These are phyloP conservation scores for Simalia tracyae DNA, from an alignment of 2,797 vertebrate genomes.

Conservation along the genomic window DNA sequence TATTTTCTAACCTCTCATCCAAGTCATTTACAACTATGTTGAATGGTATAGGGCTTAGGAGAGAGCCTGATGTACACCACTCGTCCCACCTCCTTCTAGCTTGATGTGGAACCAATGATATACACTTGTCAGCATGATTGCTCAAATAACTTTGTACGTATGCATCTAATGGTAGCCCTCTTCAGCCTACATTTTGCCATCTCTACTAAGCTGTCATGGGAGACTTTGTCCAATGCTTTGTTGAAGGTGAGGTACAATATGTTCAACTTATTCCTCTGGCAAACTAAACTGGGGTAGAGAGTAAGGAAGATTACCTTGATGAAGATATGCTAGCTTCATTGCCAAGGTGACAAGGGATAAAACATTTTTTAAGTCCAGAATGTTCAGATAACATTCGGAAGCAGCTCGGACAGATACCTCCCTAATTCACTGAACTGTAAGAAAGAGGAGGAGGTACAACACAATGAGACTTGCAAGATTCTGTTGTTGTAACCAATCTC, in stretches of 20 bases:
- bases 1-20: too few relatives aligned
- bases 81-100: neutral
- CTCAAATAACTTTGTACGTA: neutral
- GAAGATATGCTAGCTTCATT: neutral
- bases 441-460: neutral
- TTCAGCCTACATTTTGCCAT: neutral
- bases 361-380: neutral
- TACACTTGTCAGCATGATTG: neutral
- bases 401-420: neutral
- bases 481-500: neutral
- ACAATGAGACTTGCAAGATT: neutral
- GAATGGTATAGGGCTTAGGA: too few relatives aligned
- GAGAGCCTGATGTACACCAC: too few relatives aligned
- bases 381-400: neutral
- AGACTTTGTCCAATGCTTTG: neutral
- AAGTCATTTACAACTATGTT: too few relatives aligned
- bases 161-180: neutral
- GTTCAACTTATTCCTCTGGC: neutral
- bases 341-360: neutral
- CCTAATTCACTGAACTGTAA: neutral
- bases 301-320: neutral
- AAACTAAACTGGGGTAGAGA: neutral
- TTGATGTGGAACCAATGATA: neutral
- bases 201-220: neutral
- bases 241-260: neutral